phyloP scores from a whole-genome alignment of 2,113 vertebrate genomes.

The Tragelaphus buxtoni region DNA sequence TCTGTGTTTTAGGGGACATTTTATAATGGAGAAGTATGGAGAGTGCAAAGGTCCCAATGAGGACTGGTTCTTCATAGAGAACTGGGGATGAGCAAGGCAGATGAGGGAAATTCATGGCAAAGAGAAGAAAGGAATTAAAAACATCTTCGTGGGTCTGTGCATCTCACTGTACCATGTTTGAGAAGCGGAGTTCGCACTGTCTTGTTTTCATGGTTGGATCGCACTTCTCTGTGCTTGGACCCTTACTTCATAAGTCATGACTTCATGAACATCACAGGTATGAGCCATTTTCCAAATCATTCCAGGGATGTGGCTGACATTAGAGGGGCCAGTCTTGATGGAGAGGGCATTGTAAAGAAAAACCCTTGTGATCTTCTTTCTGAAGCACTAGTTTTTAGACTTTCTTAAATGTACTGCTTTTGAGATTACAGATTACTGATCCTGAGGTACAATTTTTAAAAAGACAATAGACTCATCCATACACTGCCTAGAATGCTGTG shows the following conservation, averaged over 20 bases:
- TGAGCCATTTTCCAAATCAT: neutral
- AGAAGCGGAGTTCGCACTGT: neutral
- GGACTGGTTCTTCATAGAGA: neutral
- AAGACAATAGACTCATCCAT: neutral
- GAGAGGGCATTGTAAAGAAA: neutral
- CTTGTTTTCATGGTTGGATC: neutral
- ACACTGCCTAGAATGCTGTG: neutral
- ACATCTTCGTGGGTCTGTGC: neutral
- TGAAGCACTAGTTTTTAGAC: neutral
- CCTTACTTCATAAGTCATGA: neutral
- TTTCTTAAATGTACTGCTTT: neutral
- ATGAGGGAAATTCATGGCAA: neutral
- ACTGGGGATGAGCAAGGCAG: neutral
- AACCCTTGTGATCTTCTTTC: neutral
- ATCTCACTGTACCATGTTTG: neutral
- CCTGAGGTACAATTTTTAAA: neutral
- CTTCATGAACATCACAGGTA: neutral
- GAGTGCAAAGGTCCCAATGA: neutral
- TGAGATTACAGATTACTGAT: neutral
- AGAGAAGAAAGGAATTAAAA: neutral
- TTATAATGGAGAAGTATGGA: neutral
- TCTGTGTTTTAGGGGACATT: neutral
- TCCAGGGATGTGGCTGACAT: neutral
- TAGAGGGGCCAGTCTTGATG: neutral
- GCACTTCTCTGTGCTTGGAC: neutral